A percentile compares a stretch with the other conserved stretches of the same genome.
These are phyloP conservation scores for Pogonophryne albipinna DNA, from an alignment of 2,797 vertebrate genomes.

Conservation along the genomic window DNA sequence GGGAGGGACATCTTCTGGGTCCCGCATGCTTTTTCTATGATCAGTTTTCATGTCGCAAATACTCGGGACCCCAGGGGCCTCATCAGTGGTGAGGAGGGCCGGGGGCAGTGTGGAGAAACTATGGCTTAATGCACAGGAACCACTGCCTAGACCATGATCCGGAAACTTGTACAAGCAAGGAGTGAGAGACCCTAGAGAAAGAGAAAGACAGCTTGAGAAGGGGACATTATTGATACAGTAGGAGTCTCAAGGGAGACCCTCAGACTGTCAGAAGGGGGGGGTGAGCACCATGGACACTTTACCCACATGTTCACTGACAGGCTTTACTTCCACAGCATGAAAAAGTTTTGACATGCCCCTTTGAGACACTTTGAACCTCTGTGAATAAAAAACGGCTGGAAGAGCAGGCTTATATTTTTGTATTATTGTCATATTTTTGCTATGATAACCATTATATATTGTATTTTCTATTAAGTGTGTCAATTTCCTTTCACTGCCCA, in stretches of 20 bases:
- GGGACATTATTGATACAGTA: not conserved
- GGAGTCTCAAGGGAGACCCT: constrained; percentile 30
- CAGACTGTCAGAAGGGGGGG: constrained; percentile 26
- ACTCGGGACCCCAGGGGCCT: constrained; percentile 73
- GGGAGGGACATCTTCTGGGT: constrained; percentile 89
- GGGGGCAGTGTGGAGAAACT: constrained; percentile 91
- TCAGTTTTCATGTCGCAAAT: constrained; percentile 92
- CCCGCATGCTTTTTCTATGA: constrained; percentile 89
- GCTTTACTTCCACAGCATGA: constrained; percentile 13
- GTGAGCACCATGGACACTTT: constrained; percentile 6
- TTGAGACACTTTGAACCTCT: not conserved
- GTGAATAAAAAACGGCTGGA: not conserved
- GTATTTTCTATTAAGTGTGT: not conserved
- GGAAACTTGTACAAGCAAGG: constrained; percentile 97
- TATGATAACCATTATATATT: not conserved
- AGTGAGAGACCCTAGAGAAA: constrained; percentile 87
- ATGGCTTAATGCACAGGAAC: constrained; percentile 90
- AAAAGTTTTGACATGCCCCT: not conserved
- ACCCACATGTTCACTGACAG: constrained; percentile 16
- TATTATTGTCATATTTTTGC: not conserved
- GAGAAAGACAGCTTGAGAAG: not conserved
- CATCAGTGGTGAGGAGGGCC: constrained; percentile 89
- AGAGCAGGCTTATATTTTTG: not conserved
- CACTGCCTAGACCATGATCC: constrained; percentile 88
- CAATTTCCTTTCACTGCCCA: not conserved